phyloP scores from a whole-genome alignment of 2,888 invertebrate species.

The Callosobruchus maculatus region DNA sequence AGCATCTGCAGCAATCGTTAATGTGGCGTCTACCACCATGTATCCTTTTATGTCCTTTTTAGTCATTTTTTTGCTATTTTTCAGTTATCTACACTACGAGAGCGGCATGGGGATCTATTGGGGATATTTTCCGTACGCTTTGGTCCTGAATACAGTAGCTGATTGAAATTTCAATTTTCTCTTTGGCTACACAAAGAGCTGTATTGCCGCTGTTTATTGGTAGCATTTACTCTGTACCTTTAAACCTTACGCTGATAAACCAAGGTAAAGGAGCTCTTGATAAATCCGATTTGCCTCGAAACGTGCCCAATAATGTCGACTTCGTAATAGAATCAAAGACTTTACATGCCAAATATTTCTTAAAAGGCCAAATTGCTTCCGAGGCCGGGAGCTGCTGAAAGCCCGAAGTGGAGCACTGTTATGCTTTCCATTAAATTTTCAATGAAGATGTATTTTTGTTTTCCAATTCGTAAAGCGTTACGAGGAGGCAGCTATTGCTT shows the following conservation, averaged over 20 bases:
- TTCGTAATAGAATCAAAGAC: neutral
- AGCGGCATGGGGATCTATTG: no score
- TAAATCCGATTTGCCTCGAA: neutral
- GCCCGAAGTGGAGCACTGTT: neutral
- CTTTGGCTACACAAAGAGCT: neutral
- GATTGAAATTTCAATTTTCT: neutral
- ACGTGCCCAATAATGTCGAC: neutral
- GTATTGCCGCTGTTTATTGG: neutral
- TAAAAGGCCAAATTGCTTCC: neutral
- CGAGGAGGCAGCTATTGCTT: neutral
- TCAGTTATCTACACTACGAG: no score
- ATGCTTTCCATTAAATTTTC: neutral
- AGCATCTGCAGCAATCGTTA: no score
- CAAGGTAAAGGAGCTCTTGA: neutral
- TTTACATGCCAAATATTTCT: neutral
- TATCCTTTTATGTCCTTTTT: no score
- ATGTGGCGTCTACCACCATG: no score
- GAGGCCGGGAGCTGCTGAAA: neutral
- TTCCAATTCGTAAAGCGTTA: neutral
- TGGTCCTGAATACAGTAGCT: neutral
- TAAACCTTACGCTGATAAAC: neutral
- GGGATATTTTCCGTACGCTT: no score
- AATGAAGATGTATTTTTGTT: neutral
- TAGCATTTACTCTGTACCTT: neutral
- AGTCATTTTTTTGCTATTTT: no score